Evolutionary conservation across 2,888 invertebrate genomes (phyloP).

Genomic region (Tipula vernalis): DNA sequence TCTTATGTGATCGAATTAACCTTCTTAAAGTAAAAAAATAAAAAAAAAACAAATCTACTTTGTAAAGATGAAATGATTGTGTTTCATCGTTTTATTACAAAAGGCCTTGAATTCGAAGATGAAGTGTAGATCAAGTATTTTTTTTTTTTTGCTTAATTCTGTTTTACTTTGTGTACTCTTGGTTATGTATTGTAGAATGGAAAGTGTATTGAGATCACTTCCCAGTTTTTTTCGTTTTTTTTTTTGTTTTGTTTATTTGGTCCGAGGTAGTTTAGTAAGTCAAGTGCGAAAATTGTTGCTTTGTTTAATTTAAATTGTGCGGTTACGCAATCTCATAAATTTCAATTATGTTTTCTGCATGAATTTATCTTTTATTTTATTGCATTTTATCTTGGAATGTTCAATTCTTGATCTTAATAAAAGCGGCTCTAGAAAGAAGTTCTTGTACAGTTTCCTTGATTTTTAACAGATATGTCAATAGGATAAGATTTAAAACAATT

Average conservation of each 20-base stretch:
- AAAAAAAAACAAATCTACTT: not conserved
- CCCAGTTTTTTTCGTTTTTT: not conserved
- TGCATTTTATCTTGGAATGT: not conserved
- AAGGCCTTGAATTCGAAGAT: not conserved
- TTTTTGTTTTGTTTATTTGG: too few relatives aligned
- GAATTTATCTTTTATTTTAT: not conserved
- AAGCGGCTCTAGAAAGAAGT: not conserved
- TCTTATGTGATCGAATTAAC: not conserved
- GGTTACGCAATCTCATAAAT: not conserved
- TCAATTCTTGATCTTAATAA: not conserved
- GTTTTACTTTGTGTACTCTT: not conserved
- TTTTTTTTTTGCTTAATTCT: not conserved
- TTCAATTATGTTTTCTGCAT: not conserved
- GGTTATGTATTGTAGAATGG: not conserved
- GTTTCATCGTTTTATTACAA: not conserved
- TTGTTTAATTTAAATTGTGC: not conserved
- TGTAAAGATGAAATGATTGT: not conserved
- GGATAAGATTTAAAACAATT: too few relatives aligned
- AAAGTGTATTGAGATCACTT: constrained; percentile 4
- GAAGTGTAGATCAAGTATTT: not conserved
- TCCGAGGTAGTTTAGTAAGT: not conserved
- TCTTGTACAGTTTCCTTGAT: too few relatives aligned
- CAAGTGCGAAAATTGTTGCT: not conserved
- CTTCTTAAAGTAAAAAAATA: not conserved
- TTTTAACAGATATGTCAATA: too few relatives aligned